Evolutionary conservation across 2,797 vertebrate species (phyloP), one percentile per base, ranked within the genome.

Genomic region (Phoebastria nigripes): DNA sequence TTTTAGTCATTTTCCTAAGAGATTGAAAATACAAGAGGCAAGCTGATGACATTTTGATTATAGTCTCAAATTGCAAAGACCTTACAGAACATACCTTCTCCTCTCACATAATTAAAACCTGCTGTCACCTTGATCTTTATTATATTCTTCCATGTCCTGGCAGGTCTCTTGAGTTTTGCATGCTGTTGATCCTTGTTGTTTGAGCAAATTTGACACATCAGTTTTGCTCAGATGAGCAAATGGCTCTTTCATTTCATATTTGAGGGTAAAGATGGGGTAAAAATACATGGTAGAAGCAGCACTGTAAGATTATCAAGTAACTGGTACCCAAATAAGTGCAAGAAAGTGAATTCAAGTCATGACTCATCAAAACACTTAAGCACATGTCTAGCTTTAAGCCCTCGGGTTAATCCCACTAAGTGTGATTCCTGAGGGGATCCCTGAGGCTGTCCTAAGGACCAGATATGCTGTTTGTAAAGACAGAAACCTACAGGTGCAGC

Each of bases 31-130:
- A 92, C 44, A 66, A 80, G 90, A 95, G 95, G 91, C 93, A 96
- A 92, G 71, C 82, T 47, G 87, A 97, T 98, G 98, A 88, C 97
- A 98, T 98, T 98, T 98, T 97, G 97, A 98, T 97, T 96, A 96
- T 70, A 96, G 89, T 95, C 72, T 95, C 91, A 82, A 88, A 87
- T 97, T 73, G 62, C 90, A 93, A 59, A 97, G 94, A 76, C 94
- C 95, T 92, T 80, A 65, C 91, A 84, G 79, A 96, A 96, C 56
- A 73, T 94, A 61, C 61, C 85, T 93, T 83, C 82, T 65, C 31
- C 51, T 82, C 95, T 92, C 92, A 70, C 31, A 37, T 96, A 95
- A 95, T 97, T 96, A 94, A 94, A 96, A 87, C 87, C 59, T 85
- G 70, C 84, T 89, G 71, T 79, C 93, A 91, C 91, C 73, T 96